Evolutionary conservation across 1,140 invertebrate species (phyloP).

Genomic region (Drosophila miranda): DNA sequence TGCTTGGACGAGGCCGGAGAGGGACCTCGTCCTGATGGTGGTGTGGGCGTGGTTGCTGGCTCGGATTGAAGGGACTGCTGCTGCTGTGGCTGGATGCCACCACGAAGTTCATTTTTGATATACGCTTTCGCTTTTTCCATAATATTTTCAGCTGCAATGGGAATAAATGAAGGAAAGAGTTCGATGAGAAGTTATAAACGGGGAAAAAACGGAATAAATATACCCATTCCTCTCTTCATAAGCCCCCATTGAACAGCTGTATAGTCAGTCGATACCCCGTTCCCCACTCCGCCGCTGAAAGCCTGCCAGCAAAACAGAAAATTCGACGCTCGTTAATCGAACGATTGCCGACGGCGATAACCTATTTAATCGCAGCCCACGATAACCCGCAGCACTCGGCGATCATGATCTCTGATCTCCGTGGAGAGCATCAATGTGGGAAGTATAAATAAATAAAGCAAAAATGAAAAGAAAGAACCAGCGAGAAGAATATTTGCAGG

Average conservation of each 20-base stretch:
- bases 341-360: conserved; percentile 59
- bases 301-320: conserved; percentile 33
- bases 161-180: neutral
- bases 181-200: too few relatives aligned
- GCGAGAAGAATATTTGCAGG: conserved; percentile 37
- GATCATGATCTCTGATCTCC: conserved; percentile 62
- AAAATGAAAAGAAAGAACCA: neutral
- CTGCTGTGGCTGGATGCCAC: conserved; percentile 47
- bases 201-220: neutral
- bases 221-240: too few relatives aligned
- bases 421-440: conserved; percentile 50
- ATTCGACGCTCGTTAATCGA: conserved; percentile 61
- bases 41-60: conserved; percentile 43
- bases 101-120: conserved; percentile 84
- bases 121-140: conserved; percentile 86
- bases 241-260: too few relatives aligned
- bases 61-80: conserved; percentile 55
- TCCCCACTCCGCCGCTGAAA: too few relatives aligned
- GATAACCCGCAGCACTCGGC: conserved; percentile 57
- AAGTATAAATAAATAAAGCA: conserved; percentile 44
- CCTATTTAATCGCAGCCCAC: conserved; percentile 53
- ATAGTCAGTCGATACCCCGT: too few relatives aligned
- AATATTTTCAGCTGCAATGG: conserved; percentile 64
- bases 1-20: conserved; percentile 31
- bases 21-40: conserved; percentile 11